These are phyloP conservation scores for Callyntrura guangdongensis DNA, from an alignment of 2,888 invertebrate species.

Conservation along the genomic window DNA sequence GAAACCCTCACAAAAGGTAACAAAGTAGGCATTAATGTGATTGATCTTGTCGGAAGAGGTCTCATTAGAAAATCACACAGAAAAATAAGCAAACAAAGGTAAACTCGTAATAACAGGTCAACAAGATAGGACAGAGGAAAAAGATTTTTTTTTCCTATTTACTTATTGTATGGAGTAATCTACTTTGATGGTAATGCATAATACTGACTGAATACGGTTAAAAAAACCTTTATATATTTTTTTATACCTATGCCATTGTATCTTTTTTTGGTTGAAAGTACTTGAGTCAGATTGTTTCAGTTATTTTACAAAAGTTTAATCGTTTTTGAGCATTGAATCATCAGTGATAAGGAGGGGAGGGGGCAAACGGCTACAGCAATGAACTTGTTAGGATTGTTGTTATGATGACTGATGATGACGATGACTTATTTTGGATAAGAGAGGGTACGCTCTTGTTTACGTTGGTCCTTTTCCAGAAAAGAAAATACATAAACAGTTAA, in stretches of 20 bases:
- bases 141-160: slow-evolving; percentile 1
- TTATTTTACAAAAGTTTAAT: background rate
- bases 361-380: background rate
- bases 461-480: background rate
- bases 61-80: slow-evolving; percentile 65
- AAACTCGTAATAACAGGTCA: slow-evolving; percentile 31
- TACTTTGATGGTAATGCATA: background rate
- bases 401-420: slow-evolving; percentile 31
- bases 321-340: background rate
- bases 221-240: no score
- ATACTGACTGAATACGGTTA: no score
- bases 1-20: background rate
- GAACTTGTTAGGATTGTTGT: slow-evolving; percentile 1
- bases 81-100: slow-evolving; percentile 55
- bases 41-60: slow-evolving; percentile 64
- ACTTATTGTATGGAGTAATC: background rate
- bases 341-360: background rate
- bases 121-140: slow-evolving; percentile 6
- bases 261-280: background rate
- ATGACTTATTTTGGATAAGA: slow-evolving; percentile 18
- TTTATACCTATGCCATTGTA: no score
- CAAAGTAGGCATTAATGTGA: slow-evolving; percentile 11
- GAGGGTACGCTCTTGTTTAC: background rate
- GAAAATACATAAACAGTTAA: background rate
- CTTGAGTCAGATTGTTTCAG: background rate